Conservation (phyloP, 2,113 vertebrate species). For the Microtus ochrogaster region DNA sequence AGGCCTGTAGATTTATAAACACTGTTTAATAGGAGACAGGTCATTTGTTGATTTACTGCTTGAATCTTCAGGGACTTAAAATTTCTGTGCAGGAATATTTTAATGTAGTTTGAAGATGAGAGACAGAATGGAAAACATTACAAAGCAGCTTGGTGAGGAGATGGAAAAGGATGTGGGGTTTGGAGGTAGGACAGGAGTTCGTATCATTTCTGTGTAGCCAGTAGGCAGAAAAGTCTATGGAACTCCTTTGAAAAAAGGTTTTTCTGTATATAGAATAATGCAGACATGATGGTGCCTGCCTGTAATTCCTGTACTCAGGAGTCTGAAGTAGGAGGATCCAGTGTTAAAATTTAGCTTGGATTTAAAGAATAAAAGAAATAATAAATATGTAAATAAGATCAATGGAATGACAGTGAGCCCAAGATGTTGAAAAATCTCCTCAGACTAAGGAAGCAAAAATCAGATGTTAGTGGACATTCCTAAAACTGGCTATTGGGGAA, state of each 20-base stretch:
- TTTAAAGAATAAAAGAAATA: neutral
- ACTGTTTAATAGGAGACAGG: conserved; percentile 4
- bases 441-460: conserved; percentile 5
- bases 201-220: neutral
- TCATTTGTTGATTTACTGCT: neutral
- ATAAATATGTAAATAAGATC: neutral
- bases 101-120: neutral
- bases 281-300: too few relatives aligned
- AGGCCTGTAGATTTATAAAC: conserved; percentile 42
- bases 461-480: neutral
- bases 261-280: neutral
- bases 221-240: neutral
- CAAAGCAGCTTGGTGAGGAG: neutral
- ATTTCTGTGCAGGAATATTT: neutral
- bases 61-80: conserved; percentile 9
- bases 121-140: neutral
- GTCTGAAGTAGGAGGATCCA: neutral
- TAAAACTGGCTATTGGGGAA: neutral
- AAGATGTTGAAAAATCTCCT: neutral
- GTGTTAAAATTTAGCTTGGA: neutral
- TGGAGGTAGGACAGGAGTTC: neutral
- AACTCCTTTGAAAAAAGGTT: neutral
- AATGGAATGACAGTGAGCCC: neutral
- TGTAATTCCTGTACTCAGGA: neutral
- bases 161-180: neutral